Percentiles rank a stretch among this genome's conserved stretches.
phyloP scores from a whole-genome alignment of 1,140 invertebrate species.

The Akabosia matsudoensis region DNA sequence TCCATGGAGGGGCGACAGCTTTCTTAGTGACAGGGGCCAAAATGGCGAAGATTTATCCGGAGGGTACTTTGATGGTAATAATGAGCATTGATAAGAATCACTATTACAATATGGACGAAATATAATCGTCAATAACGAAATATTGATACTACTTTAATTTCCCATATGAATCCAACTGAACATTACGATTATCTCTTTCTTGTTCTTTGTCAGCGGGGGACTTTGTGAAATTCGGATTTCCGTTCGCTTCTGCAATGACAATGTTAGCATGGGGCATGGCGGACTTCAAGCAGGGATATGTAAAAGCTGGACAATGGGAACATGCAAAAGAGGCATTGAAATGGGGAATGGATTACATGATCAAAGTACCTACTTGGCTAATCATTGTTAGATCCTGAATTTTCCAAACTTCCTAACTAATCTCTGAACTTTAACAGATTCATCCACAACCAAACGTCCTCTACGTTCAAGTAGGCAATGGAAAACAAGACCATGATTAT shows the following conservation, averaged over 20 bases:
- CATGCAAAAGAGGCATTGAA: slow-evolving; percentile 48
- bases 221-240: slow-evolving; percentile 55
- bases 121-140: too few species aligned
- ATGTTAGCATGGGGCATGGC: slow-evolving; percentile 52
- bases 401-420: neutral
- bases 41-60: slow-evolving; percentile 62
- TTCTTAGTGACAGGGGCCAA: slow-evolving; percentile 56
- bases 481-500: slow-evolving; percentile 45
- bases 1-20: slow-evolving; percentile 61
- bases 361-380: slow-evolving; percentile 47
- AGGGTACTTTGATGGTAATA: slow-evolving; percentile 68
- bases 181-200: neutral
- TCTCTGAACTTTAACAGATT: neutral
- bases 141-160: too few species aligned
- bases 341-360: slow-evolving; percentile 54
- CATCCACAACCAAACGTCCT: slow-evolving; percentile 34
- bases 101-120: too few species aligned
- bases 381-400: neutral
- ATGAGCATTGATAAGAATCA: too few species aligned
- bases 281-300: slow-evolving; percentile 49
- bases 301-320: slow-evolving; percentile 46
- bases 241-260: slow-evolving; percentile 51
- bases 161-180: neutral
- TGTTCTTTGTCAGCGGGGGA: slow-evolving; percentile 51
- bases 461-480: slow-evolving; percentile 48